These are phyloP conservation scores for Lymantria dispar DNA, from an alignment of 2,888 invertebrate genomes.

Conservation along the genomic window DNA sequence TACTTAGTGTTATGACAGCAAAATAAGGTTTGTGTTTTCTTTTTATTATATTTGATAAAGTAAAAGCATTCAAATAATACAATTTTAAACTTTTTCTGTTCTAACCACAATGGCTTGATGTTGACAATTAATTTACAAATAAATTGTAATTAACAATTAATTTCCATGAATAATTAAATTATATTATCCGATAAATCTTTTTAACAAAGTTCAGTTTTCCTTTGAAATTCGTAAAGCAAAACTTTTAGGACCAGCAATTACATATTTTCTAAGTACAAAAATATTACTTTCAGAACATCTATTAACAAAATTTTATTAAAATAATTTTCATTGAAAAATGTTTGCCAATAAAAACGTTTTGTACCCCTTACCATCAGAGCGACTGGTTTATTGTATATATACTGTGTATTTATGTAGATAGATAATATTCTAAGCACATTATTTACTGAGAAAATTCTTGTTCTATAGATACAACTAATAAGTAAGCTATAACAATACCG, in stretches of 20 bases:
- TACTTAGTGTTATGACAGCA: no score
- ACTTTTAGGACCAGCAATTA: slow-evolving; percentile 40
- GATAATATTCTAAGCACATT: slow-evolving; percentile 50
- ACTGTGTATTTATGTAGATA: slow-evolving; percentile 34
- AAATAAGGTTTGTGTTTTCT: no score
- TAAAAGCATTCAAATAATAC: no score
- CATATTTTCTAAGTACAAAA: slow-evolving; percentile 78
- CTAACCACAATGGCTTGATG: no score
- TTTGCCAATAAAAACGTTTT: slow-evolving; percentile 69
- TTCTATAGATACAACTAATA: slow-evolving; percentile 64
- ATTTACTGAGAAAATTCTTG: slow-evolving; percentile 45
- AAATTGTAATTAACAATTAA: no score
- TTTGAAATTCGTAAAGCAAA: slow-evolving; percentile 12
- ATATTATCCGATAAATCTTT: neutral
- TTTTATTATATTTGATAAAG: no score
- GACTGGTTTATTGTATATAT: slow-evolving; percentile 60
- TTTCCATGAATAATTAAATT: no score
- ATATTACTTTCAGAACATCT: slow-evolving; percentile 75
- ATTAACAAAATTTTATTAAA: slow-evolving; percentile 44
- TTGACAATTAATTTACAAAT: no score
- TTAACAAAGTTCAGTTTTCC: neutral
- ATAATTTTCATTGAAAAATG: slow-evolving; percentile 51
- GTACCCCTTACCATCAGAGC: slow-evolving; percentile 78
- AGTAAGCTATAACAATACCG: slow-evolving; percentile 67
- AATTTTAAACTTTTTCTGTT: no score